Evolutionary conservation across 2,797 vertebrate species (phyloP), one percentile per base, ranked within the genome.

Genomic region (Melanotaenia pygmaea): DNA sequence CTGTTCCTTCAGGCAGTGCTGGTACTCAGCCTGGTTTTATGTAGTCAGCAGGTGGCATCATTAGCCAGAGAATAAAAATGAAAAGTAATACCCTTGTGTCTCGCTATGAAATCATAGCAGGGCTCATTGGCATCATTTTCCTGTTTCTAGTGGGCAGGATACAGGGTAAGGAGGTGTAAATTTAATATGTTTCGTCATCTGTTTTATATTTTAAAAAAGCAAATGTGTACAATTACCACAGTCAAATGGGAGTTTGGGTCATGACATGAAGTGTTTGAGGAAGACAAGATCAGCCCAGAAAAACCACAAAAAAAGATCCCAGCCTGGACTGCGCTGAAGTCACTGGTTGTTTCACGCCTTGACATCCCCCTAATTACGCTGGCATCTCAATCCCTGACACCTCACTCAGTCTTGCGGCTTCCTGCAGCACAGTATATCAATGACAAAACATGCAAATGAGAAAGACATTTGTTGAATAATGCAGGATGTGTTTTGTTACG

Each of bases 21-120:
- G 81, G 77, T 86, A 77, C 84, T 84, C 64, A 86, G 90, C 70
- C 86, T 79, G 90, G 91, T 94, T 94, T 95, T 91, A 93, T 94
- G 90, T 92, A 93, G 94, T 95, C 95, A 95, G 94, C 94, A 95
- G 95, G 94, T 95, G 94, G 94, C 94, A 95, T 95, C 94, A 95
- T 95, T 94, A 95, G 91, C 92, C 92, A 93, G 90, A 92, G 87
- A 94, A 94, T 94, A 94, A 94, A 93, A 93, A 93, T 91, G 89
- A 93, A 91, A 93, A 91, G 86, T 82, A 89, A 92, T 92, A 92
- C 91, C 88, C 87, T 51, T 64, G 90, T 88, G 89, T 90, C 76
- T 80, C 79, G 75, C 89, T 86, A 89, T 93, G 90, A 93, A 93
- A 94, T 93, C 90, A 92, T 87, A 83, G 86, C 79, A 89, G 76